phyloP scores from a whole-genome alignment of 2,888 invertebrate genomes.

The Tigriopus californicus region DNA sequence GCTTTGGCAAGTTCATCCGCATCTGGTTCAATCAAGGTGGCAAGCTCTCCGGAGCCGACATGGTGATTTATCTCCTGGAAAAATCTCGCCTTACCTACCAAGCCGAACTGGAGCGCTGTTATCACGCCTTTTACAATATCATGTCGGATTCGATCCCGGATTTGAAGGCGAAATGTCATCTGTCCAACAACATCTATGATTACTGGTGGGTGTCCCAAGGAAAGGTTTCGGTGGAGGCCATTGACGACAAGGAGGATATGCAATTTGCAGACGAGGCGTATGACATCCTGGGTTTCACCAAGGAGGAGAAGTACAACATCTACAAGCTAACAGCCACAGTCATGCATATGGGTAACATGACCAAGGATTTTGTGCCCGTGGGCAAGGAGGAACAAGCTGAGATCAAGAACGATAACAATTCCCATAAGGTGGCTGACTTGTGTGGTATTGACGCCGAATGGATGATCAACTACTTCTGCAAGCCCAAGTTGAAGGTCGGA shows the following conservation, averaged over 20 bases:
- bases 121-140: slow-evolving; percentile 99
- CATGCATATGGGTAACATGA: slow-evolving; percentile 93
- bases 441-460: slow-evolving; percentile 70
- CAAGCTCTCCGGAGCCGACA: slow-evolving; percentile 99
- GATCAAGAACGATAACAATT: slow-evolving; percentile 27
- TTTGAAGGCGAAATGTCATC: slow-evolving; percentile 49
- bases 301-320: slow-evolving; percentile 32
- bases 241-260: slow-evolving; percentile 17
- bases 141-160: slow-evolving; percentile 77
- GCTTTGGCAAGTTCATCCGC: slow-evolving; percentile 99
- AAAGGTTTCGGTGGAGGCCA: slow-evolving; percentile 59
- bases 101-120: slow-evolving; percentile 90
- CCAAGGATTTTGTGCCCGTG: slow-evolving; percentile 82
- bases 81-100: slow-evolving; percentile 99
- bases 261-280: slow-evolving; percentile 33
- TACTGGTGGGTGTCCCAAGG: slow-evolving; percentile 85
- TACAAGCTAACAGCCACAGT: slow-evolving; percentile 92
- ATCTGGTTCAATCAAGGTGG: slow-evolving; percentile 98
- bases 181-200: slow-evolving; percentile 56
- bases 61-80: slow-evolving; percentile 98
- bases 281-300: slow-evolving; percentile 36
- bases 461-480: slow-evolving; percentile 82
- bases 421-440: slow-evolving; percentile 52
- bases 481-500: slow-evolving; percentile 98
- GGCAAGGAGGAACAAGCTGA: slow-evolving; percentile 49